These are phyloP conservation scores for Marmota flaviventris DNA, from an alignment of 2,113 vertebrate species.

Conservation along the genomic window DNA sequence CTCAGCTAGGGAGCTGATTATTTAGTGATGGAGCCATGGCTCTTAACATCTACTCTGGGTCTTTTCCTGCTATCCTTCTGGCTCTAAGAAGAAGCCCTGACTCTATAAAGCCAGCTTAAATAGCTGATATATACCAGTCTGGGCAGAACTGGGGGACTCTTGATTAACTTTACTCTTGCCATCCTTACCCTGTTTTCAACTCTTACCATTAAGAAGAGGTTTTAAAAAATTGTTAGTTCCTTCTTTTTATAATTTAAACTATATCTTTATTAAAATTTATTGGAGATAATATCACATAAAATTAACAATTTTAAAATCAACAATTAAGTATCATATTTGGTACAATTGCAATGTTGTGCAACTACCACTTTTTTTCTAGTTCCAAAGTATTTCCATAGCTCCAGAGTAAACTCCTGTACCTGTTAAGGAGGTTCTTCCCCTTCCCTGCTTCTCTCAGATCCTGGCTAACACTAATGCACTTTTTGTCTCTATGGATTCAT, in stretches of 20 bases:
- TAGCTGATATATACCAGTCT: neutral
- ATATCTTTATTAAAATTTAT: neutral
- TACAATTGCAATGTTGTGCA: neutral
- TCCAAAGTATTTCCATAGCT: neutral
- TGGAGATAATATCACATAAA: constrained; percentile 11
- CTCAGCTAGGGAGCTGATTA: neutral
- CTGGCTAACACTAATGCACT: neutral
- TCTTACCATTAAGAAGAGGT: neutral
- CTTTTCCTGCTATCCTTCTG: neutral
- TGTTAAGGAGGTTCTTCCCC: neutral
- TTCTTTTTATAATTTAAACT: neutral
- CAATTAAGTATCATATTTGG: neutral
- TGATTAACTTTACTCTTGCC: neutral
- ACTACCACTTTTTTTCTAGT: neutral
- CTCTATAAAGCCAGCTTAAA: neutral
- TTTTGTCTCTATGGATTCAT: neutral
- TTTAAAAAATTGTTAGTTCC: neutral
- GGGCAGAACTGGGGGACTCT: neutral
- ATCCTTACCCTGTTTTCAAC: neutral
- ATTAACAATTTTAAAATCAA: neutral
- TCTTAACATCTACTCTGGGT: neutral
- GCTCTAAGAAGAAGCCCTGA: neutral
- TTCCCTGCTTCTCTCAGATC: neutral
- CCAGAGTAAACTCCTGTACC: neutral
- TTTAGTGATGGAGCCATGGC: neutral